Conservation (phyloP, 1,140 invertebrate species). For the Drosophila aff. region DNA sequence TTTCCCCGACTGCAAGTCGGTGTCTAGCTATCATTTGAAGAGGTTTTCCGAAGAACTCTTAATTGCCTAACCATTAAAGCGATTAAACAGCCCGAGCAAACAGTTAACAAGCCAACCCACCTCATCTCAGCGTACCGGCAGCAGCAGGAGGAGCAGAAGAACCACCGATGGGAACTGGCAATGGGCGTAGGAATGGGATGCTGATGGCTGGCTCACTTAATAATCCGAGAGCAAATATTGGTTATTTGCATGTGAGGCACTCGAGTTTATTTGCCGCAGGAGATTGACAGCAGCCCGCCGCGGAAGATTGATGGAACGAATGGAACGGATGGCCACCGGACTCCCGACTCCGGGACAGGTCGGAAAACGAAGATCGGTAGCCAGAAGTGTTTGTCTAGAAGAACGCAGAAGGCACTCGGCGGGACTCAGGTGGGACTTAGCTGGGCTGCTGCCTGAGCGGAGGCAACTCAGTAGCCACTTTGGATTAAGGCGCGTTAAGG, state of each 20-base stretch:
- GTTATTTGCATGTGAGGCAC: slow-evolving; percentile 73
- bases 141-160: slow-evolving; percentile 23
- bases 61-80: slow-evolving; percentile 80
- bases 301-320: slow-evolving; percentile 58
- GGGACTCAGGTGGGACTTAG: slow-evolving; percentile 15
- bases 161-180: slow-evolving; percentile 34
- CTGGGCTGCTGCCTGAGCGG: slow-evolving; percentile 30
- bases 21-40: slow-evolving; percentile 10
- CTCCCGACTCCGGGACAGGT: slow-evolving; percentile 12
- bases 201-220: slow-evolving; percentile 75
- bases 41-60: slow-evolving; percentile 58
- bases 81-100: slow-evolving; percentile 77
- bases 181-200: slow-evolving; percentile 57
- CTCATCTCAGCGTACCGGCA: slow-evolving; percentile 1
- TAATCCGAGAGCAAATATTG: slow-evolving; percentile 80
- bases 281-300: slow-evolving; percentile 73
- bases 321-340: slow-evolving; percentile 23
- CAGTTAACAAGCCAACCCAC: slow-evolving; percentile 56
- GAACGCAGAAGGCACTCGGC: slow-evolving; percentile 47
- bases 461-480: slow-evolving; percentile 81
- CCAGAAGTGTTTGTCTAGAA: slow-evolving; percentile 67
- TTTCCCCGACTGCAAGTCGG: not conserved
- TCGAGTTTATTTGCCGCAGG: slow-evolving; percentile 81
- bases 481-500: slow-evolving; percentile 66
- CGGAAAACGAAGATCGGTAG: slow-evolving; percentile 60